Conservation (phyloP, 2,797 vertebrate genomes). For the Benthosema pterotum region DNA sequence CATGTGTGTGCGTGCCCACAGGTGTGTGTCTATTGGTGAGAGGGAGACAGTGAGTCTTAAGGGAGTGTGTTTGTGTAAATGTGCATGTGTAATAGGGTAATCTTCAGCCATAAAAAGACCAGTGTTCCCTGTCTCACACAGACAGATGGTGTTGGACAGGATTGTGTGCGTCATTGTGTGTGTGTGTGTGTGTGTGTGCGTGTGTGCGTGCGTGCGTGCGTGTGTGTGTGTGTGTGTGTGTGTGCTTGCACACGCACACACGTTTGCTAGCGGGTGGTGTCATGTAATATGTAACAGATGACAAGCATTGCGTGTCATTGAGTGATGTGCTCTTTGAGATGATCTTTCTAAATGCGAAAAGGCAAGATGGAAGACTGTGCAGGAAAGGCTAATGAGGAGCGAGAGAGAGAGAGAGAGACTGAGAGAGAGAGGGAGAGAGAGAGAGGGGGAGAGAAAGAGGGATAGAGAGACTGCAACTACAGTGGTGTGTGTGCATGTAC, state of each 20-base stretch:
- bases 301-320: constrained; percentile 11
- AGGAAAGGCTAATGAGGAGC: constrained; percentile 7
- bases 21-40: not conserved
- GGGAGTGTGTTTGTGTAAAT: not conserved
- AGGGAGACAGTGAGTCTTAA: too few relatives aligned
- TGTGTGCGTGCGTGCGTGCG: constrained; percentile 1
- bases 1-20: not conserved
- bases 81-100: not conserved
- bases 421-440: constrained; percentile 2
- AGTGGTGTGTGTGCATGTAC: constrained; percentile 7
- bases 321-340: not conserved
- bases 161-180: not conserved
- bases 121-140: not conserved
- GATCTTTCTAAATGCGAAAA: not conserved
- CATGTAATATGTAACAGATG: not conserved
- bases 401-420: constrained; percentile 9
- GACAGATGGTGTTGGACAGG: not conserved
- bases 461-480: not conserved
- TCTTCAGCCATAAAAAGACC: constrained; percentile 1
- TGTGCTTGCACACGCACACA: not conserved
- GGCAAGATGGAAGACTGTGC: constrained; percentile 18
- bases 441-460: not conserved
- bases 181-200: not conserved
- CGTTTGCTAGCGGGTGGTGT: not conserved
- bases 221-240: not conserved